A percentile compares a stretch with the other conserved stretches of the same genome.
Evolutionary conservation across 2,113 vertebrate species (phyloP).

Genomic region (Mesocricetus auratus): DNA sequence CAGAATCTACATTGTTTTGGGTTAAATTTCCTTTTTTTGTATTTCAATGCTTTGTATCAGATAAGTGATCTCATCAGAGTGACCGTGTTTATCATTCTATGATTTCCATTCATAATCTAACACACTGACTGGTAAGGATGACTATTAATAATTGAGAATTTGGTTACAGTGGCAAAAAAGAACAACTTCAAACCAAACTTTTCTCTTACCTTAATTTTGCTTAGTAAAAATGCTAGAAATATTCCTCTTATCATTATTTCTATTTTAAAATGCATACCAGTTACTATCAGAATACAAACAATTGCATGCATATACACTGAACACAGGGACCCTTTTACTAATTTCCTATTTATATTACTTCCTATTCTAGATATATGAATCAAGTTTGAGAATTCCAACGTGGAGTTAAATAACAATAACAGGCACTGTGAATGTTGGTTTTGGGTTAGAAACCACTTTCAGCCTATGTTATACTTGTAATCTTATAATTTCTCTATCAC

Average conservation of each 20-base stretch:
- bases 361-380: neutral
- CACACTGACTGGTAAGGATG: neutral
- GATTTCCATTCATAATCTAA: neutral
- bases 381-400: neutral
- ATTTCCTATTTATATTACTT: neutral
- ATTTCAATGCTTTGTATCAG: constrained; percentile 2
- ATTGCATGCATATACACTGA: neutral
- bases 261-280: neutral
- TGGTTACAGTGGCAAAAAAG: neutral
- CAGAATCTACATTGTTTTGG: neutral
- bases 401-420: neutral
- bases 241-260: neutral
- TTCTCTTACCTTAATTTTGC: neutral
- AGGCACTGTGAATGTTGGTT: neutral
- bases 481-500: neutral
- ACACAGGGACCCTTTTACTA: neutral
- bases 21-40: neutral
- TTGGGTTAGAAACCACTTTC: neutral
- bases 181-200: neutral
- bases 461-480: neutral
- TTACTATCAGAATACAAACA: neutral
- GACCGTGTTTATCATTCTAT: neutral
- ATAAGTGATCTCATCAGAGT: neutral
- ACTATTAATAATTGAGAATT: neutral
- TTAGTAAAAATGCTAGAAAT: neutral